Percentiles rank a stretch among this genome's conserved stretches.
phyloP scores from a whole-genome alignment of 2,888 invertebrate genomes.

The Acanthosepion esculentum region DNA sequence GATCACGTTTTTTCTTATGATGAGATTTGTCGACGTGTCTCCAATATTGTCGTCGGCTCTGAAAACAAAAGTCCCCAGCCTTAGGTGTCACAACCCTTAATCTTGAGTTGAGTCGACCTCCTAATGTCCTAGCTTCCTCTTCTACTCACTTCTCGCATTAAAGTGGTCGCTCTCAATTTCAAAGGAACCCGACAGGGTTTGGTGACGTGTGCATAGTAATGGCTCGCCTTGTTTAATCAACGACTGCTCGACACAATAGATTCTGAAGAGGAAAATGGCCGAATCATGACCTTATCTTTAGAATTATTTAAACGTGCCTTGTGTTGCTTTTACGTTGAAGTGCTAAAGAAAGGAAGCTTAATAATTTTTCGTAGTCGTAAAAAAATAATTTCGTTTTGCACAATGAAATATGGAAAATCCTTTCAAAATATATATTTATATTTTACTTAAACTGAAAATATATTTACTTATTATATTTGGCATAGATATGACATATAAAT shows the following conservation, averaged over 20 bases:
- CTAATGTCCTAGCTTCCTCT: neutral
- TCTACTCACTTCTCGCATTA: neutral
- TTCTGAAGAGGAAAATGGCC: neutral
- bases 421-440: too few relatives aligned
- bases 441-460: too few relatives aligned
- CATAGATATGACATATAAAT: too few relatives aligned
- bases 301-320: too few relatives aligned
- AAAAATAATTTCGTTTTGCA: too few relatives aligned
- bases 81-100: constrained; percentile 33
- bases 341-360: too few relatives aligned
- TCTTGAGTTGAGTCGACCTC: constrained; percentile 33
- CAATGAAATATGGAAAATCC: too few relatives aligned
- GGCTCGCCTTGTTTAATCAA: neutral
- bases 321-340: too few relatives aligned
- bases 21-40: constrained; percentile 33
- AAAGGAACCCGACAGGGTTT: constrained; percentile 15
- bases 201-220: constrained; percentile 33
- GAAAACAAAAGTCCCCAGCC: constrained; percentile 33
- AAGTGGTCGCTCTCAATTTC: constrained; percentile 33
- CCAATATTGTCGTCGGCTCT: neutral
- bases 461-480: too few relatives aligned
- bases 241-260: neutral
- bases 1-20: constrained; percentile 3
- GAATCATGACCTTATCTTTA: neutral
- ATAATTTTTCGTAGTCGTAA: too few relatives aligned